Base-by-base conservation (phyloP, 2,113 vertebrate species). In the Hemiprocne comata region DNA sequence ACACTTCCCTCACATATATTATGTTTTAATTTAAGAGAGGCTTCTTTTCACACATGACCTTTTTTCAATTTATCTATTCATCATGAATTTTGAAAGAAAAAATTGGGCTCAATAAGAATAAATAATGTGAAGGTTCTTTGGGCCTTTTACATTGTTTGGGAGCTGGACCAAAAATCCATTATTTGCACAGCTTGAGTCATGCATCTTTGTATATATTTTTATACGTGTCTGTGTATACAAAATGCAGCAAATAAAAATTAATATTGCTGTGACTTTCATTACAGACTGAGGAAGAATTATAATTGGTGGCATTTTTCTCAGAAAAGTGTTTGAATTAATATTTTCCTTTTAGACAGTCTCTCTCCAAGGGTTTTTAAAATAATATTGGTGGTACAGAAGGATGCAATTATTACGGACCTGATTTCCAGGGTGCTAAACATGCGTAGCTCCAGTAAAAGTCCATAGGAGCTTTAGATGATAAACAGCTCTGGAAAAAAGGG, bases 191-290 rank as follows among this genome's bases (percentile, higher is more conserved):
- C 62, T 88, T 88, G 92, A 95, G 23, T 80, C 54, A 62, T 31
- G 7, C 19, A 57, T 57, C 19, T 75, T 60, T 55, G 31, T 80
- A 70, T 48, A 57, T 61, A 79, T 90, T 94, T 89, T 48, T 46
- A 76, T 64, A 38, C 2, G 3, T 3, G 4, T 19, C 17, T 33
- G 4, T 46, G 3, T 61, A 53, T 29, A 66, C 6, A 83, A 80
- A 97, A 96, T 62, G 58, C 50, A 96, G 81, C 65, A 97, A 93
- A 94, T 71, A 73, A 87, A 92, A 96, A 70, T 75, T 91, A 84
- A 75, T 75, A 94, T 62, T 87, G 66, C 36, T 86, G 46, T 54
- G 79, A 90, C 55, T 95, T 94, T 83, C 77, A 88, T 73, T 69
- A 71, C 21, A 82, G 64, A 85, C 19, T 48, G 51, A 80, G 58